Conservation (phyloP, 2,888 invertebrate species). For the Phalangium opilio region DNA sequence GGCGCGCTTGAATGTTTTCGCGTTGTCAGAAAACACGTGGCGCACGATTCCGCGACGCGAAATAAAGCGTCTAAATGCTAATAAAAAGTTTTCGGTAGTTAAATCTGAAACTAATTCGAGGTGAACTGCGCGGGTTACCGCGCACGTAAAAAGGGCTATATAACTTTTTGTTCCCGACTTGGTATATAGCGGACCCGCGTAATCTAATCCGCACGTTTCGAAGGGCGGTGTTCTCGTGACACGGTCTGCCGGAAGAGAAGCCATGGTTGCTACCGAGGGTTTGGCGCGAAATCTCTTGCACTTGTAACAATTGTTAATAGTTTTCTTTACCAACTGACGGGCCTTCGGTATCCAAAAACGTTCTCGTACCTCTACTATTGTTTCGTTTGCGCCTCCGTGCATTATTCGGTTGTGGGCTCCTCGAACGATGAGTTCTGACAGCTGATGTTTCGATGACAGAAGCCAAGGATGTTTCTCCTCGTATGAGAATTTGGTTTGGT, state of each 20-base stretch:
- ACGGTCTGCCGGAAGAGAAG: not conserved
- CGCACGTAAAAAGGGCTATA: too few species aligned
- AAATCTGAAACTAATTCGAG: too few species aligned
- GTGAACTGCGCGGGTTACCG: too few species aligned
- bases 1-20: conserved; percentile 2
- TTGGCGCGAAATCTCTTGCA: conserved; percentile 2
- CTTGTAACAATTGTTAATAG: not conserved
- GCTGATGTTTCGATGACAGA: too few species aligned
- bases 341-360: conserved; percentile 1
- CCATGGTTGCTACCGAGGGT: not conserved
- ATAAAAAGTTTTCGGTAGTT: not conserved
- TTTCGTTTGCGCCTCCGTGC: not conserved
- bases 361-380: conserved; percentile 1
- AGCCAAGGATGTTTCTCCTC: too few species aligned
- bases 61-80: conserved; percentile 3
- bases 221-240: not conserved
- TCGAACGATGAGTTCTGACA: too few species aligned
- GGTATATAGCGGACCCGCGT: too few species aligned
- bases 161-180: too few species aligned
- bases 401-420: not conserved
- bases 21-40: not conserved
- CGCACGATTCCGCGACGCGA: not conserved
- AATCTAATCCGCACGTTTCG: too few species aligned
- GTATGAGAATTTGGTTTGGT: too few species aligned
- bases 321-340: not conserved